Percentiles rank a stretch among this genome's conserved stretches.
Evolutionary conservation across 2,888 invertebrate species (phyloP).

Genomic region (Timema podura): DNA sequence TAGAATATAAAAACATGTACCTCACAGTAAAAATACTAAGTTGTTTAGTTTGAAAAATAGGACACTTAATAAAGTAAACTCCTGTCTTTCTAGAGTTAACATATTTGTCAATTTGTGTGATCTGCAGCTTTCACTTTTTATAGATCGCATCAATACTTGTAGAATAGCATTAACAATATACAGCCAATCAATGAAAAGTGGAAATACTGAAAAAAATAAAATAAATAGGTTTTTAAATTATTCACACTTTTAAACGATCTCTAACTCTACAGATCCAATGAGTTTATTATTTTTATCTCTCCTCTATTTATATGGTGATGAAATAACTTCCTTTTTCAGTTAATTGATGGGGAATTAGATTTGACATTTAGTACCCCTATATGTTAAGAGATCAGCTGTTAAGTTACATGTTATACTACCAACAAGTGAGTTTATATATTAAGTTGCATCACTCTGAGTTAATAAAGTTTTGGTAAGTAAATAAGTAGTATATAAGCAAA

Average conservation of each 20-base stretch:
- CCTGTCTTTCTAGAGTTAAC: too few species aligned
- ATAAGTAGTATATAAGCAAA: neutral
- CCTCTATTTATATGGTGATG: neutral
- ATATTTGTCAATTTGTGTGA: too few species aligned
- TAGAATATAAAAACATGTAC: too few species aligned
- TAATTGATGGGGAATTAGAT: neutral
- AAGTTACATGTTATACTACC: neutral
- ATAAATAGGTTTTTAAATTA: neutral
- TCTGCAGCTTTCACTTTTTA: too few species aligned
- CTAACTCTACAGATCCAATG: neutral
- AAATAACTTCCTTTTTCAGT: neutral
- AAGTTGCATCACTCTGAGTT: neutral
- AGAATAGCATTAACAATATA: too few species aligned
- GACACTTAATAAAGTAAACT: too few species aligned
- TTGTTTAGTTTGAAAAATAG: too few species aligned
- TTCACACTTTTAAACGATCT: neutral
- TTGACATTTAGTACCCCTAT: neutral
- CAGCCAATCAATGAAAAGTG: constrained; percentile 10
- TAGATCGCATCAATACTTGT: too few species aligned
- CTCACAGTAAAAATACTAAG: too few species aligned
- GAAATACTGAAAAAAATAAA: neutral
- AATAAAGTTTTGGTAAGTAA: neutral
- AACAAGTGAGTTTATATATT: neutral
- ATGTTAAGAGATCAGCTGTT: neutral
- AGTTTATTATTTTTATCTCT: neutral